Percentiles rank a stretch among this genome's conserved stretches.
These are phyloP conservation scores for Lochmaea capreae DNA, from an alignment of 2,888 invertebrate species.

Conservation along the genomic window DNA sequence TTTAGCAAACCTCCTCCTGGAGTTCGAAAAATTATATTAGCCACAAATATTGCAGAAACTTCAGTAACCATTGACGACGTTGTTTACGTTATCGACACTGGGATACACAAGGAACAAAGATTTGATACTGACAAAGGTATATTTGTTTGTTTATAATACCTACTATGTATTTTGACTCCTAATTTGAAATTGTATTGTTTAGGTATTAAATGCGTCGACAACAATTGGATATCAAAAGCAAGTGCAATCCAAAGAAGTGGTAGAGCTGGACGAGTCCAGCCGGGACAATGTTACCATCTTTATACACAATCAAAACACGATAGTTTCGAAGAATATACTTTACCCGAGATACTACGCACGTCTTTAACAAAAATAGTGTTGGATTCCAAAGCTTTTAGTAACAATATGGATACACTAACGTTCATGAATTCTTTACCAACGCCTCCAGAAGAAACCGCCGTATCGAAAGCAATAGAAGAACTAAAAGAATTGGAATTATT, in stretches of 20 bases:
- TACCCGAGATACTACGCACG: slow-evolving; percentile 74
- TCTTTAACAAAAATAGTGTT: slow-evolving; percentile 69
- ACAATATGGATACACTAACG: slow-evolving; percentile 69
- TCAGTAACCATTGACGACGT: slow-evolving; percentile 81
- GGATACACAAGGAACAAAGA: slow-evolving; percentile 71
- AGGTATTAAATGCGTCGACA: slow-evolving; percentile 67
- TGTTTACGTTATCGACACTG: slow-evolving; percentile 76
- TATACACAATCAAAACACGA: slow-evolving; percentile 68
- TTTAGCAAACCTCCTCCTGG: slow-evolving; percentile 68
- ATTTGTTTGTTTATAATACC: slow-evolving; percentile 1
- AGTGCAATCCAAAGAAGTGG: slow-evolving; percentile 75
- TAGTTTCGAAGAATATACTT: slow-evolving; percentile 67
- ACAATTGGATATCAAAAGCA: slow-evolving; percentile 73
- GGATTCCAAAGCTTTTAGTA: slow-evolving; percentile 73
- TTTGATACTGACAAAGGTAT: slow-evolving; percentile 68
- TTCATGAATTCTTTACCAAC: slow-evolving; percentile 74
- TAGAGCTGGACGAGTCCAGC: slow-evolving; percentile 75
- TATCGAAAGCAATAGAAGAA: slow-evolving; percentile 71
- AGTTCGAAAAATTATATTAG: slow-evolving; percentile 74
- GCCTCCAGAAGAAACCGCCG: slow-evolving; percentile 69
- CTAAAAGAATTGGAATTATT: slow-evolving; percentile 71
- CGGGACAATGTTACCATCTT: slow-evolving; percentile 72
- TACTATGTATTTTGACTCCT: no score
- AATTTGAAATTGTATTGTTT: slow-evolving; percentile 14
- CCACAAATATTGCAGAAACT: slow-evolving; percentile 80